A percentile compares a stretch with the other conserved stretches of the same genome.
Conservation (phyloP, 2,113 vertebrate species). For the Pterocles burchelli region DNA sequence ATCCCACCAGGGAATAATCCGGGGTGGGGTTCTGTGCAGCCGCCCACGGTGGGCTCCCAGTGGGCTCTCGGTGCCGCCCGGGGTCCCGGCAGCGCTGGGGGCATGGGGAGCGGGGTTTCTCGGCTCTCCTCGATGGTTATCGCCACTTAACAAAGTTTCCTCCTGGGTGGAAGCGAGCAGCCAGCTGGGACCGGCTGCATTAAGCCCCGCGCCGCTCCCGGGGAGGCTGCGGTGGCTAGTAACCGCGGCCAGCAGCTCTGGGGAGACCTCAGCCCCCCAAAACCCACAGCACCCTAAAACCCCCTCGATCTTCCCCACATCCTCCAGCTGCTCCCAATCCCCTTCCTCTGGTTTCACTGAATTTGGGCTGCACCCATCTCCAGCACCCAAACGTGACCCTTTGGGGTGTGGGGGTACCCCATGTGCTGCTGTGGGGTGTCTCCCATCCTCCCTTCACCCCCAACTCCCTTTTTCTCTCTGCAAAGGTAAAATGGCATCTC, state of each 20-base stretch:
- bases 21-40: accelerated
- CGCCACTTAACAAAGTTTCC: background rate
- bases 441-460: background rate
- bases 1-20: background rate
- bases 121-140: background rate
- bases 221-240: background rate
- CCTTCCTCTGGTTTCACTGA: background rate
- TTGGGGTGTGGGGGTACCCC: accelerated
- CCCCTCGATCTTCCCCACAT: background rate
- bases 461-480: background rate
- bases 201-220: background rate
- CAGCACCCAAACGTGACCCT: accelerated
- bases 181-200: background rate
- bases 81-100: background rate
- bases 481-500: background rate
- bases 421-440: accelerated
- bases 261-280: background rate
- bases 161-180: background rate
- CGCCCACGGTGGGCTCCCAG: accelerated
- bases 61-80: no score
- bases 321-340: background rate
- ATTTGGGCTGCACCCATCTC: background rate
- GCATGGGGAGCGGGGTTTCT: background rate
- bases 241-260: background rate
- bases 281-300: no score